Conservation (phyloP, 1,140 invertebrate genomes). For the Heliconius congener region DNA sequence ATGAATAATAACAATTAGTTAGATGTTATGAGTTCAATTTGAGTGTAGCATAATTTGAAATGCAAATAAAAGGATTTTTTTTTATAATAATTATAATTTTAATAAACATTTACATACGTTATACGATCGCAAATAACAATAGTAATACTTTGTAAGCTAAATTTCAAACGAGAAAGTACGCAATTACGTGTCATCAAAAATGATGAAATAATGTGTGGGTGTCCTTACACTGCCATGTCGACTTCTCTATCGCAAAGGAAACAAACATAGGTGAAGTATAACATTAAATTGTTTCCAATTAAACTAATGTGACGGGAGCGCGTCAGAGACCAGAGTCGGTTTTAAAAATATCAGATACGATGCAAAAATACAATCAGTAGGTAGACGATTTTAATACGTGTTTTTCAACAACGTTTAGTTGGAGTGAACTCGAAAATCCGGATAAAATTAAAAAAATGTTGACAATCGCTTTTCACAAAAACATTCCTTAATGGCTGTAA, state of each 20-base stretch:
- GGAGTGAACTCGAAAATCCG: slow-evolving; percentile 3
- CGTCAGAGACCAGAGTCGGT: too few relatives aligned
- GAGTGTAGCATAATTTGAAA: too few relatives aligned
- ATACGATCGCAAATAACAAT: too few relatives aligned
- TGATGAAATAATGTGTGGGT: neutral
- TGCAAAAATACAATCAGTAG: neutral
- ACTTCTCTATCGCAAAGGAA: neutral
- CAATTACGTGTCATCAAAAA: neutral
- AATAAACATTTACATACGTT: too few relatives aligned
- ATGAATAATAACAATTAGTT: too few relatives aligned
- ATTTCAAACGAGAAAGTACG: neutral
- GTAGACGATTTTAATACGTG: neutral
- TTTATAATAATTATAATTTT: too few relatives aligned
- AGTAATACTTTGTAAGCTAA: neutral
- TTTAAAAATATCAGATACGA: neutral
- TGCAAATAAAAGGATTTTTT: too few relatives aligned
- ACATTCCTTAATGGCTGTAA: slow-evolving; percentile 20
- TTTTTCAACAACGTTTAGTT: neutral
- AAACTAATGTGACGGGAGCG: slow-evolving; percentile 1
- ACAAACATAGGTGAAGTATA: neutral
- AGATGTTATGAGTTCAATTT: too few relatives aligned
- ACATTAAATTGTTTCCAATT: slow-evolving; percentile 7
- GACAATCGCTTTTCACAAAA: slow-evolving; percentile 21
- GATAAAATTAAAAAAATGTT: slow-evolving; percentile 22
- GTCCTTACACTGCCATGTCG: neutral